Conservation (phyloP, 1,140 invertebrate species). For the Physella acuta region DNA sequence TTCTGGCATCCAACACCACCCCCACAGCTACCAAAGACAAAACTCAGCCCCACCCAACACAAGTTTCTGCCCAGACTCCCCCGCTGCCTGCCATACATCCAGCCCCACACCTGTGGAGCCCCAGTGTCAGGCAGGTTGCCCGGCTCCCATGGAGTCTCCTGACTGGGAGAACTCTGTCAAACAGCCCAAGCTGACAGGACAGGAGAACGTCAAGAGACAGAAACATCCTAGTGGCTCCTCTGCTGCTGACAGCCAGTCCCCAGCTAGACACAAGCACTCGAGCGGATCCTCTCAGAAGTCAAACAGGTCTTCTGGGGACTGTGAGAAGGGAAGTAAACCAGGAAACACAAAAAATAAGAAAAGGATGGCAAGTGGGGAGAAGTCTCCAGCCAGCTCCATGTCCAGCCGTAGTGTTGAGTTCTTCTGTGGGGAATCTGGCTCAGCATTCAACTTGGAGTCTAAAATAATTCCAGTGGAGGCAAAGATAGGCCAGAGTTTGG, state of each 20-base stretch:
- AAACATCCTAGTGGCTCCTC: background rate
- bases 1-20: too few relatives aligned
- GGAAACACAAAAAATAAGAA: background rate
- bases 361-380: background rate
- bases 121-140: background rate
- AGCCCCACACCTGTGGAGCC: background rate
- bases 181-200: too few relatives aligned
- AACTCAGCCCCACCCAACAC: too few relatives aligned
- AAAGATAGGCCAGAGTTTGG: constrained; percentile 19
- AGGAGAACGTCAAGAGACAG: background rate
- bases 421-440: background rate
- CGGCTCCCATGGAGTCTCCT: background rate
- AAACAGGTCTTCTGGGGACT: background rate
- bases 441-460: background rate
- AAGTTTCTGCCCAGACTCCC: background rate
- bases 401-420: background rate
- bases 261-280: constrained; percentile 13
- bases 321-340: constrained; percentile 6
- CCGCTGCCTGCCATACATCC: background rate
- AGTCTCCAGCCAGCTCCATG: background rate
- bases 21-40: too few relatives aligned
- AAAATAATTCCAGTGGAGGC: constrained; percentile 19
- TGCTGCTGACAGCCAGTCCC: background rate
- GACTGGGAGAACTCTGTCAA: too few relatives aligned
- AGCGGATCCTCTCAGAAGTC: constrained; percentile 23